Evolutionary conservation across 2,888 invertebrate species (phyloP).

Genomic region (Cabera pusaria): DNA sequence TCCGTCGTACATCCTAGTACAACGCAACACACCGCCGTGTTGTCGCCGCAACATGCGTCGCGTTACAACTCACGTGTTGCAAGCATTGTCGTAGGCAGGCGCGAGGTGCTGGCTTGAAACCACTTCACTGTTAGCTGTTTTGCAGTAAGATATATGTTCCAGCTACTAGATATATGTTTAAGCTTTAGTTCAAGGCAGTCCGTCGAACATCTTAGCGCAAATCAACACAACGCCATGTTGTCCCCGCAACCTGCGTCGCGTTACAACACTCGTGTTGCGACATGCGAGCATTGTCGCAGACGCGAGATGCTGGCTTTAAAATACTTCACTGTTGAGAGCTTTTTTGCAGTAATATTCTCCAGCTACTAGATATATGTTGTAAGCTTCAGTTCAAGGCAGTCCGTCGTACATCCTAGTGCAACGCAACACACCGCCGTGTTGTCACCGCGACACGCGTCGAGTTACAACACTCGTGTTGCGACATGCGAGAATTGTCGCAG

Average conservation of each 20-base stretch:
- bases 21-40: conserved; percentile 95
- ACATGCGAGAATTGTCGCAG: conserved; percentile 87
- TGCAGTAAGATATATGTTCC: too few species aligned
- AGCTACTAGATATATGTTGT: too few species aligned
- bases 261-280: conserved; percentile 89
- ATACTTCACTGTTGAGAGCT: conserved; percentile 92
- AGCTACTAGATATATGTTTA: too few species aligned
- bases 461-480: conserved; percentile 90
- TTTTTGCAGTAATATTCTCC: conserved; percentile 86
- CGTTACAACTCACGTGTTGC: conserved; percentile 89
- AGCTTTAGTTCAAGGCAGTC: conserved; percentile 90
- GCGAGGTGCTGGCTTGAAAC: conserved; percentile 96
- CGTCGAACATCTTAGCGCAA: conserved; percentile 90
- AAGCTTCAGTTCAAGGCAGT: conserved; percentile 90
- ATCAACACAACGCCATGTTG: conserved; percentile 97
- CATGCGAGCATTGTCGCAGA: conserved; percentile 89
- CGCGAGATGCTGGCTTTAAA: conserved; percentile 95
- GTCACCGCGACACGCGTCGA: conserved; percentile 90
- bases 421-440: conserved; percentile 96
- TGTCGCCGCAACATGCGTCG: conserved; percentile 92
- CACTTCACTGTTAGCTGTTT: conserved; percentile 91
- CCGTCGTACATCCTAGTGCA: conserved; percentile 91
- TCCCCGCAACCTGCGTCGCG: conserved; percentile 90
- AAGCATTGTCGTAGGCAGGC: conserved; percentile 88
- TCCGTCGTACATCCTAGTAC: conserved; percentile 91